Conservation (phyloP, 1,140 invertebrate species). For the Pseudomyrmex pallidus region DNA sequence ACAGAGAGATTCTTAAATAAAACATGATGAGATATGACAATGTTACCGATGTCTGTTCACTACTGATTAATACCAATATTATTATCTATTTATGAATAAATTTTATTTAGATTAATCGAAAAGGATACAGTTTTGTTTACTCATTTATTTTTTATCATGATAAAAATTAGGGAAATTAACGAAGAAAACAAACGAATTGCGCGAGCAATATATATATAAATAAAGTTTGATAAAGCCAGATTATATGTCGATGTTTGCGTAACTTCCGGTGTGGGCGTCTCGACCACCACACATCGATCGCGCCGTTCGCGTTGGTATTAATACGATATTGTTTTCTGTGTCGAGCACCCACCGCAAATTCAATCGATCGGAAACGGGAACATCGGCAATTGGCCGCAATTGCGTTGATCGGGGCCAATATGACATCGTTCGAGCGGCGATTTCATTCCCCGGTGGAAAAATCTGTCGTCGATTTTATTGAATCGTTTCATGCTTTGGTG, state of each 20-base stretch:
- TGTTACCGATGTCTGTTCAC: no score
- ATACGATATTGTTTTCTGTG: constrained; percentile 38
- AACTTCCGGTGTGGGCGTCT: constrained; percentile 69
- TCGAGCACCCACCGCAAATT: constrained; percentile 72
- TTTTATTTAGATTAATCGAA: background rate
- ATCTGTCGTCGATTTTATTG: constrained; percentile 27
- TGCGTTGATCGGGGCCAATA: constrained; percentile 71
- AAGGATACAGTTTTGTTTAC: background rate
- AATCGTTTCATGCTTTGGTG: constrained; percentile 46
- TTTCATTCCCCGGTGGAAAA: constrained; percentile 55
- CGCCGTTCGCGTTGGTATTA: constrained; percentile 31
- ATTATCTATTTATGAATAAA: no score
- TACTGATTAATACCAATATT: no score
- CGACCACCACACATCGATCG: constrained; percentile 64
- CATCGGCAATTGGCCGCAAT: constrained; percentile 74
- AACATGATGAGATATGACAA: no score
- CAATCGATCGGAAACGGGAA: constrained; percentile 62
- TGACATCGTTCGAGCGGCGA: constrained; percentile 50
- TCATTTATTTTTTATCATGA: background rate
- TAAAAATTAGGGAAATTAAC: background rate
- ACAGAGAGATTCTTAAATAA: no score
- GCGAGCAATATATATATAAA: constrained; percentile 65
- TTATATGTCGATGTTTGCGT: constrained; percentile 71
- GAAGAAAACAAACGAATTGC: constrained; percentile 15
- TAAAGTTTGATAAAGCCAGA: constrained; percentile 64